Evolutionary conservation across 2,888 invertebrate genomes (phyloP).

Genomic region (Phalangium opilio): DNA sequence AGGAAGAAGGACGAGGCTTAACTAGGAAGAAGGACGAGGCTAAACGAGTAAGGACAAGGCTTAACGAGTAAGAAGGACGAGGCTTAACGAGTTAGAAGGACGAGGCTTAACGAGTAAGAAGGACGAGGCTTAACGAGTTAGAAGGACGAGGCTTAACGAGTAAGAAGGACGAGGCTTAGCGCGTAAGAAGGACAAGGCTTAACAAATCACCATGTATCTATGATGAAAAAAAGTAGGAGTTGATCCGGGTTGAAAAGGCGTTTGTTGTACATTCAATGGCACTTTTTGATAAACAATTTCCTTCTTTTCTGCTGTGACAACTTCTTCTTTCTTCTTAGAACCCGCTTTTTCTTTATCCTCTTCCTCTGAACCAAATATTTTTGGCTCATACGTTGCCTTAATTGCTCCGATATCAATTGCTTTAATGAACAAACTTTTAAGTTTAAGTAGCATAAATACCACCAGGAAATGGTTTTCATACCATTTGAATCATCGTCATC

Average conservation of each 20-base stretch:
- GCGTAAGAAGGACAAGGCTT: too few relatives aligned
- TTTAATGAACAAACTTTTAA: neutral
- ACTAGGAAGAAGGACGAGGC: too few relatives aligned
- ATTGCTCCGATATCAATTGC: slow-evolving; percentile 21
- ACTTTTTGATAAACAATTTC: neutral
- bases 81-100: too few relatives aligned
- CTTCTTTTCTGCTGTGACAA: neutral
- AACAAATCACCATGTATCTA: slow-evolving; percentile 46
- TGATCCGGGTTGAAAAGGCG: slow-evolving; percentile 78
- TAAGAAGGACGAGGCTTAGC: too few relatives aligned
- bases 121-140: too few relatives aligned
- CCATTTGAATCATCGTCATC: neutral
- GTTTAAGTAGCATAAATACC: too few relatives aligned
- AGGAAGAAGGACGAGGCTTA: too few relatives aligned
- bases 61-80: too few relatives aligned
- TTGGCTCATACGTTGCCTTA: slow-evolving; percentile 24
- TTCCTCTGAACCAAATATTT: slow-evolving; percentile 18
- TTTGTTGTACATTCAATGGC: slow-evolving; percentile 38
- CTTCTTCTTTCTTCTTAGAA: neutral
- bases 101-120: too few relatives aligned
- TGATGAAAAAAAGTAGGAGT: slow-evolving; percentile 68
- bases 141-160: too few relatives aligned
- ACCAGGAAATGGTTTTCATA: too few relatives aligned
- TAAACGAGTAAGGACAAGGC: too few relatives aligned
- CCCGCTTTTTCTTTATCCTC: slow-evolving; percentile 10